Base-by-base conservation (phyloP, 2,888 invertebrate genomes). In the Escarpia spicata region DNA sequence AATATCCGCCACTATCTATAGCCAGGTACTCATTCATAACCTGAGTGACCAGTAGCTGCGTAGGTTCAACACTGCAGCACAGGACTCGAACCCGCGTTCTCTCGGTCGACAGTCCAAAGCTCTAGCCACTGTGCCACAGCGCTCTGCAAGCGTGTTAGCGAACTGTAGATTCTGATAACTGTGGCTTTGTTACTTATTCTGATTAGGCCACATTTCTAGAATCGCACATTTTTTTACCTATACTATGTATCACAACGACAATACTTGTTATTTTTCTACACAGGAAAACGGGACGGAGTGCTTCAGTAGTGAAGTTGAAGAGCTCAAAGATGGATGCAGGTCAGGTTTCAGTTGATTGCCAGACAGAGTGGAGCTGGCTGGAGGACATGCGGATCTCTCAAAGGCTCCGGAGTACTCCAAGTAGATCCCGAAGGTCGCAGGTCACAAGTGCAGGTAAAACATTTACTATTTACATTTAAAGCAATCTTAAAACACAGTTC, bases 351-450 rank as follows among this genome's bases (percentile, higher is more conserved):
- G 92, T 92, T 37, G 93, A 94, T 31, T 93, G 93, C 52, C 94
- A 94, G 75, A 93, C 94, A 43, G 93, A 93, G 92, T 94, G 93
- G 94, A 93, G 93, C 52, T 94, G 93, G 94, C 15, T 94, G 91
- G 92, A 94, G 92, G 93, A 93, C 91, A 94, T 94, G 94, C 91
- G 60, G 44, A 37, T 43, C 44, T 91, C 91, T 37, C 91, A 91
- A 26, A 91, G 58, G 45, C 37, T 91, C n/a, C 44, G 91, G n/a
- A 43, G 58, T 91, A 58, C 52, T 12, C 58, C 91, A 4, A 52
- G 52, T 52, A 45, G 91, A 19, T 52, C 91, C 52, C 19, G 45
- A 45, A 45, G 52, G 15, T 91, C 91, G 19, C 75, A 75, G 75
- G 26, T 75, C n/a, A 75, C 75, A 4, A 75, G 75, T 26, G 75